Percentiles rank a stretch among this genome's conserved stretches.
phyloP scores from a whole-genome alignment of 2,797 vertebrate genomes.

The Ctenopoma multispine region DNA sequence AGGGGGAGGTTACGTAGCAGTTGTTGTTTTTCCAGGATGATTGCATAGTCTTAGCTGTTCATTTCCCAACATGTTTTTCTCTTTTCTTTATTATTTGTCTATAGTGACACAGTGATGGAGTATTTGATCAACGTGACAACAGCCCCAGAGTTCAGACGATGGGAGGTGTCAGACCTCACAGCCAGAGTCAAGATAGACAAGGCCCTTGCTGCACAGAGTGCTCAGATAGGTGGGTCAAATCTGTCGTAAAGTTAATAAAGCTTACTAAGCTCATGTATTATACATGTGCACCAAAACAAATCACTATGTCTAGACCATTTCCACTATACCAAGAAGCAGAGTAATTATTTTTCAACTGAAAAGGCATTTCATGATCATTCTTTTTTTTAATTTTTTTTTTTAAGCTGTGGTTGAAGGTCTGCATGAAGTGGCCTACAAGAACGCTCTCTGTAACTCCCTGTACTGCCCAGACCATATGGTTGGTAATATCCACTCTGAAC shows the following conservation, averaged over 20 bases:
- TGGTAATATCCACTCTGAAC: slow-evolving; percentile 89
- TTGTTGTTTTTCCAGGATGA: background rate
- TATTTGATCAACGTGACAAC: slow-evolving; percentile 98
- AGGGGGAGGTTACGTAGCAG: background rate
- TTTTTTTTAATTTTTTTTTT: slow-evolving; percentile 11
- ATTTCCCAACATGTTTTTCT: background rate
- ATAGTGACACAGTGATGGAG: slow-evolving; percentile 97
- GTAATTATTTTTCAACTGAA: background rate
- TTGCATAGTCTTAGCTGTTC: background rate
- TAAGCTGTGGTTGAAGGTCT: slow-evolving; percentile 91
- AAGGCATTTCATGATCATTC: background rate
- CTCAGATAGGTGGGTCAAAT: slow-evolving; percentile 82
- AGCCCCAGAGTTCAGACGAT: slow-evolving; percentile 92
- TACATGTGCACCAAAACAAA: background rate
- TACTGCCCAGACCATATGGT: slow-evolving; percentile 94
- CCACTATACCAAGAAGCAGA: background rate
- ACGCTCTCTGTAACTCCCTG: slow-evolving; percentile 91
- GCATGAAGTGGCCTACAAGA: slow-evolving; percentile 92
- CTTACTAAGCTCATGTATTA: too few species aligned
- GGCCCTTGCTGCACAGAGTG: slow-evolving; percentile 85
- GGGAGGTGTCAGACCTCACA: slow-evolving; percentile 92
- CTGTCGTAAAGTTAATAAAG: too few species aligned
- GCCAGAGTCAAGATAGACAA: slow-evolving; percentile 88
- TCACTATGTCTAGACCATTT: background rate
- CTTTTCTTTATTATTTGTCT: slow-evolving; percentile 6